A percentile compares a stretch with the other conserved stretches of the same genome.
Conservation (phyloP, 1,140 invertebrate species). For the Bombus confusus region DNA sequence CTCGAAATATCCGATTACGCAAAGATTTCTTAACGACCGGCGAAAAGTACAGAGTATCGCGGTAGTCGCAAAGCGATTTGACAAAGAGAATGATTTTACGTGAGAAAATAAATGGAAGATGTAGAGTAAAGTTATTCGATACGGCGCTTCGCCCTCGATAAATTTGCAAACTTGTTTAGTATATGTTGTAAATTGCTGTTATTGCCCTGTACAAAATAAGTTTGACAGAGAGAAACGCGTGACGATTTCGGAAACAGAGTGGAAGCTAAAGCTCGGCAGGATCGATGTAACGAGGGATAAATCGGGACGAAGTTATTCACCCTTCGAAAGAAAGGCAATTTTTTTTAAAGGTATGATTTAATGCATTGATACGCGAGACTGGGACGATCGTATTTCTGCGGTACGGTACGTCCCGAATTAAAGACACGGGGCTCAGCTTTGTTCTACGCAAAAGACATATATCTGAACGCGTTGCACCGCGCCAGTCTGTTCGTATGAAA, state of each 20-base stretch:
- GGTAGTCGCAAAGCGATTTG: too few species aligned
- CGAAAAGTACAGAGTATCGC: too few species aligned
- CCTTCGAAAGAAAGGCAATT: too few species aligned
- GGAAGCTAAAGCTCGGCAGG: not conserved
- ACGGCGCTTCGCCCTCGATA: too few species aligned
- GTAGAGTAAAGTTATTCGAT: too few species aligned
- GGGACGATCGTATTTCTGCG: not conserved
- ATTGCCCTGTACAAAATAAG: not conserved
- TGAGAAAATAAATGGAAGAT: too few species aligned
- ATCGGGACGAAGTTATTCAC: not conserved
- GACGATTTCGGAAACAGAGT: not conserved
- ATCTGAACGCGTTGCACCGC: not conserved
- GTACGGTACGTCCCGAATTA: not conserved
- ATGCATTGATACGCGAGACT: not conserved
- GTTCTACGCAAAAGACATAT: not conserved
- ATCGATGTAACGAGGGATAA: not conserved
- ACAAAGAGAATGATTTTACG: too few species aligned
- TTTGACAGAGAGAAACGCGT: not conserved
- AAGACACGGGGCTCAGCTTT: conserved; percentile 8
- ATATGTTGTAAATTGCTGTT: too few species aligned
- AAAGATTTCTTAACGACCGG: too few species aligned
- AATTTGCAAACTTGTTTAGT: too few species aligned
- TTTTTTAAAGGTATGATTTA: conserved; percentile 2
- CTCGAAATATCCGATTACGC: too few species aligned
- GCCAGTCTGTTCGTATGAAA: not conserved